Base-by-base conservation (phyloP, 2,113 vertebrate species). In the Phyllostomus hastatus region DNA sequence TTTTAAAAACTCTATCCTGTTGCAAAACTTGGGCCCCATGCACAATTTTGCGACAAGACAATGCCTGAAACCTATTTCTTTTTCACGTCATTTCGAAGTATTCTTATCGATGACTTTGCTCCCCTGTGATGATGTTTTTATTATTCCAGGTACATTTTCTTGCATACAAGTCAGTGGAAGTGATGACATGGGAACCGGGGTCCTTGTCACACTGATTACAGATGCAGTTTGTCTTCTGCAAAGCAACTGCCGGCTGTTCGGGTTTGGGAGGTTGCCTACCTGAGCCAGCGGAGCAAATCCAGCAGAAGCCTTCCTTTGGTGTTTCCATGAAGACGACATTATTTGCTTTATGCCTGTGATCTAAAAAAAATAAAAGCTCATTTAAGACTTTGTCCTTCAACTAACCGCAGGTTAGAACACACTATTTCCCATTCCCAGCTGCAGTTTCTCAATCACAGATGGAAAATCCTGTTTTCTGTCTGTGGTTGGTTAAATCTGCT, bases 141-240 rank as follows among this genome's bases (percentile, higher is more conserved):
- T 67, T 54, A 81, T 92, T 93, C 88, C n/a, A 35, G 76, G 75
- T 76, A n/a, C 19, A 20, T 33, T 94, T 93, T 96, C 90, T 85
- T 78, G 50, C 78, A 80, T 69, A 15, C 6, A 73, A 88, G 76
- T 52, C 87, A 59, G 80, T 85, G 52, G 83, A 48, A 75, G 11
- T 48, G 70, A 43, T 48, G 79, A 69, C 57, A 31, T 3, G 19
- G 33, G 72, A 80, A 17, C 69, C 10, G 80, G 70, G 84, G 64
- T 64, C 38, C 64, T 61, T 95, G 89, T 95, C 83, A 84, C 17
- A 48, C 12, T 43, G 59, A 89, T 96, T 93, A 95, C 57, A 85
- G 54, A 38, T 12, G 33, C 24, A 78, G 75, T 94, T 79, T 92
- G 66, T 95, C 92, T 97, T 89, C 69, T 59, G n/a, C 61, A 50